Evolutionary conservation across 2,113 vertebrate species (phyloP).

Genomic region (Cavia porcellus): DNA sequence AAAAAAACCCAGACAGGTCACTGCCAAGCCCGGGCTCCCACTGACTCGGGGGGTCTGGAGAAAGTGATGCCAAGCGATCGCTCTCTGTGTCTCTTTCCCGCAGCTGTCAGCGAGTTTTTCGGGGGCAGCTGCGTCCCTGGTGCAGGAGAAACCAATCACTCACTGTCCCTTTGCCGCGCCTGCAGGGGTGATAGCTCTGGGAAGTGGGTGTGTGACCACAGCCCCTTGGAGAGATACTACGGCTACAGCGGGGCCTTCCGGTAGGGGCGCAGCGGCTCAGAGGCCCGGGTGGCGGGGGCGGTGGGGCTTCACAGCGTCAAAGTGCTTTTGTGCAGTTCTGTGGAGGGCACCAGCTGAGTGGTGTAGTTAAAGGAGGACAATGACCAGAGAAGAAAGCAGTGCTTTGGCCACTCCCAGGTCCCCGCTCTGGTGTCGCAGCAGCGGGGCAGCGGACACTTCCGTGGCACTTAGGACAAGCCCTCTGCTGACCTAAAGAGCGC

Average conservation of each 20-base stretch:
- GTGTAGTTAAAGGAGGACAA: not conserved
- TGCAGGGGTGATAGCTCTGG: conserved; percentile 90
- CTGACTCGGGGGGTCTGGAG: too few relatives aligned
- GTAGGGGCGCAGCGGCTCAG: conserved; percentile 83
- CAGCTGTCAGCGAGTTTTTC: conserved; percentile 95
- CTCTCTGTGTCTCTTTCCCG: conserved; percentile 30
- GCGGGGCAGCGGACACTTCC: not conserved
- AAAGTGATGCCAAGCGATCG: not conserved
- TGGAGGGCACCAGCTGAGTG: not conserved
- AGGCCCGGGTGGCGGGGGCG: not conserved
- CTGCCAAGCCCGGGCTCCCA: not conserved
- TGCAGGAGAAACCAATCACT: conserved; percentile 84
- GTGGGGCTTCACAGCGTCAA: not conserved
- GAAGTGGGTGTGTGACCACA: conserved; percentile 87
- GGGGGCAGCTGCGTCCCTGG: conserved; percentile 95
- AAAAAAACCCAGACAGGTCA: not conserved
- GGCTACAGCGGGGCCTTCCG: conserved; percentile 95
- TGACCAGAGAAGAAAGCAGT: not conserved
- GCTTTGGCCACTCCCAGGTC: not conserved
- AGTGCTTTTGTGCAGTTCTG: conserved; percentile 44
- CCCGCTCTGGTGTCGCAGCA: not conserved
- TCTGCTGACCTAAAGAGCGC: not conserved
- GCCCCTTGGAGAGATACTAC: conserved; percentile 90
- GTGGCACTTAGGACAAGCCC: too few relatives aligned
- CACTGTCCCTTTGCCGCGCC: conserved; percentile 91